Evolutionary conservation across 2,888 invertebrate species (phyloP).

Genomic region (Horisme vitalbata): DNA sequence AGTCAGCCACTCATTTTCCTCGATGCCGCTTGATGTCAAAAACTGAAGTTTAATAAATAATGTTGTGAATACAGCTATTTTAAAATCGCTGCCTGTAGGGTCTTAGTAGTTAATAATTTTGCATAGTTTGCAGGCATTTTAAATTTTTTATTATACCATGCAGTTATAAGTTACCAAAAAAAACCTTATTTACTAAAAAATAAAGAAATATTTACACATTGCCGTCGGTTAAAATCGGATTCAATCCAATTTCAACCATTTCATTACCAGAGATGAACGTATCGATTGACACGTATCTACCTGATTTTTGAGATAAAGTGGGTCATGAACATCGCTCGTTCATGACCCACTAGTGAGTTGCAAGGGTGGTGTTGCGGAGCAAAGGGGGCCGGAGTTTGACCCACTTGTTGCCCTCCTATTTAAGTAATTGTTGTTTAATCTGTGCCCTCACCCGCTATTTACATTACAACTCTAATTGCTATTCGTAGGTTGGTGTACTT

Average conservation of each 20-base stretch:
- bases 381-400: constrained; percentile 52
- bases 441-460: constrained; percentile 67
- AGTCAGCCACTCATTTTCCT: constrained; percentile 3
- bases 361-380: constrained; percentile 28
- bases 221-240: background rate
- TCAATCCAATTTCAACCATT: constrained; percentile 1
- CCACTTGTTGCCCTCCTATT: constrained; percentile 73
- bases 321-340: constrained; percentile 75
- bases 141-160: too few species aligned
- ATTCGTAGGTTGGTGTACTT: constrained; percentile 50
- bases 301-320: constrained; percentile 69
- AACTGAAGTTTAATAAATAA: background rate
- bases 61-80: too few species aligned
- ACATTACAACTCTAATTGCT: constrained; percentile 68
- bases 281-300: constrained; percentile 25
- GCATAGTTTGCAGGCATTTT: too few species aligned
- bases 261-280: constrained; percentile 8
- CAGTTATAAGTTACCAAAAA: too few species aligned
- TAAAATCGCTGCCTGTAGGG: too few species aligned
- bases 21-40: constrained; percentile 6
- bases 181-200: too few species aligned
- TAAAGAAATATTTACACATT: background rate
- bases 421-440: constrained; percentile 19
- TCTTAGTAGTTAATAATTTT: too few species aligned
- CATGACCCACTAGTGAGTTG: constrained; percentile 63